Evolutionary conservation across 2,888 invertebrate species (phyloP).

Genomic region (Eristalis tenax): DNA sequence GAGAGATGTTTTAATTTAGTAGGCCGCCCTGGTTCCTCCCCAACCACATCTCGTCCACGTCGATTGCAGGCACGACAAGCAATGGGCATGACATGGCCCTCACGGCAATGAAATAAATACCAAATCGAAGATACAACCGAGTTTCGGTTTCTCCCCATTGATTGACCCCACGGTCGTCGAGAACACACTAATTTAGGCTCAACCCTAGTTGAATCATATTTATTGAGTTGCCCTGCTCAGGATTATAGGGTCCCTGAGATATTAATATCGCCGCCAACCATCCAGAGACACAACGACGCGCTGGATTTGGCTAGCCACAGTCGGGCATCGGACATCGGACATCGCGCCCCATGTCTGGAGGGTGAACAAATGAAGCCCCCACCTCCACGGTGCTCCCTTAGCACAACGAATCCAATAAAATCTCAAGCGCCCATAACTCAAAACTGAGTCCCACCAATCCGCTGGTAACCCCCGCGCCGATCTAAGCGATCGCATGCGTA

Average conservation of each 20-base stretch:
- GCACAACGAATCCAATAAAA: conserved; percentile 53
- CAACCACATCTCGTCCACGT: background rate
- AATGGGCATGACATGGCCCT: conserved; percentile 67
- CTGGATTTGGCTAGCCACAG: conserved; percentile 30
- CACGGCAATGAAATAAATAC: conserved; percentile 61
- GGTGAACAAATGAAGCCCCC: conserved; percentile 58
- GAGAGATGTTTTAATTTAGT: conserved; percentile 71
- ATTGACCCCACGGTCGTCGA: conserved; percentile 61
- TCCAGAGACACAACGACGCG: conserved; percentile 29
- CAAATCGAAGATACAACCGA: conserved; percentile 50
- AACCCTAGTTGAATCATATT: conserved; percentile 70
- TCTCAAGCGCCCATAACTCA: conserved; percentile 60
- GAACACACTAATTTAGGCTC: conserved; percentile 67
- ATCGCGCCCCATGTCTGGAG: conserved; percentile 43
- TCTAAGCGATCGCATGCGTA: conserved; percentile 48
- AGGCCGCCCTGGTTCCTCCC: conserved; percentile 57
- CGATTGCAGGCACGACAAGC: conserved; percentile 55
- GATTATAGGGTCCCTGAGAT: conserved; percentile 58
- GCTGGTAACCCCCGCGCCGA: background rate
- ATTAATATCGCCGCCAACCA: conserved; percentile 54
- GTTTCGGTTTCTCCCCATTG: conserved; percentile 4
- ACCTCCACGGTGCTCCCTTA: conserved; percentile 21
- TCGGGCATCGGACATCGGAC: conserved; percentile 12
- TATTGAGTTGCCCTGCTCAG: conserved; percentile 56
- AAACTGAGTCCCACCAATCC: conserved; percentile 21